phyloP scores from a whole-genome alignment of 2,888 invertebrate genomes.

The Tinea trinotella region DNA sequence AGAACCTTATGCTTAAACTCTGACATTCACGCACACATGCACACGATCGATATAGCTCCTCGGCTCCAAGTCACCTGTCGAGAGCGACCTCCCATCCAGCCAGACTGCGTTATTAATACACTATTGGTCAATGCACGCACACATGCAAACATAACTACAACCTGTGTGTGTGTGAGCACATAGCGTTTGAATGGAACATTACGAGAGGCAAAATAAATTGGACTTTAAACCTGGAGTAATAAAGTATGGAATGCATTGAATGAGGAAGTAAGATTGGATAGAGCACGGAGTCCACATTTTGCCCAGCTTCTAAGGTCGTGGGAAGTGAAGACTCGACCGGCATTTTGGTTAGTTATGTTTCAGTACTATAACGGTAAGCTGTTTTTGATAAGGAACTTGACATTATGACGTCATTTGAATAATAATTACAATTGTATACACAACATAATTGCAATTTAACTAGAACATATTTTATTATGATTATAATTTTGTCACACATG shows the following conservation, averaged over 20 bases:
- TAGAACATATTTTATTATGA: too few species aligned
- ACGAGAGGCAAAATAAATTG: constrained; percentile 28
- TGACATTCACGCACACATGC: constrained; percentile 60
- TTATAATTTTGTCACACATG: too few species aligned
- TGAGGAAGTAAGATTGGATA: constrained; percentile 66
- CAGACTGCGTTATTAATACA: constrained; percentile 48
- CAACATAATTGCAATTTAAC: too few species aligned
- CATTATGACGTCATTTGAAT: background rate
- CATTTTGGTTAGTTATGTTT: constrained; percentile 57
- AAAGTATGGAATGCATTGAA: constrained; percentile 36
- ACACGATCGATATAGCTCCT: constrained; percentile 36
- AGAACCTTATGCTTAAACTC: constrained; percentile 40
- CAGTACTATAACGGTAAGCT: constrained; percentile 43
- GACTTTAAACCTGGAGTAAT: constrained; percentile 29
- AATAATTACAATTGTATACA: constrained; percentile 15
- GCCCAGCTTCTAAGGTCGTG: constrained; percentile 53
- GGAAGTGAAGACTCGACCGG: constrained; percentile 45
- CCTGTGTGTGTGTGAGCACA: constrained; percentile 43
- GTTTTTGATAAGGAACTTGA: constrained; percentile 51
- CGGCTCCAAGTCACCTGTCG: constrained; percentile 56
- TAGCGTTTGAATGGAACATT: constrained; percentile 56
- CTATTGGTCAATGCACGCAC: constrained; percentile 58
- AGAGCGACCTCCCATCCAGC: constrained; percentile 53
- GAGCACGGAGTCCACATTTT: constrained; percentile 56
- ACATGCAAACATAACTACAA: constrained; percentile 24